phyloP scores from a whole-genome alignment of 2,888 invertebrate species.

The Ctenicera cuprea region DNA sequence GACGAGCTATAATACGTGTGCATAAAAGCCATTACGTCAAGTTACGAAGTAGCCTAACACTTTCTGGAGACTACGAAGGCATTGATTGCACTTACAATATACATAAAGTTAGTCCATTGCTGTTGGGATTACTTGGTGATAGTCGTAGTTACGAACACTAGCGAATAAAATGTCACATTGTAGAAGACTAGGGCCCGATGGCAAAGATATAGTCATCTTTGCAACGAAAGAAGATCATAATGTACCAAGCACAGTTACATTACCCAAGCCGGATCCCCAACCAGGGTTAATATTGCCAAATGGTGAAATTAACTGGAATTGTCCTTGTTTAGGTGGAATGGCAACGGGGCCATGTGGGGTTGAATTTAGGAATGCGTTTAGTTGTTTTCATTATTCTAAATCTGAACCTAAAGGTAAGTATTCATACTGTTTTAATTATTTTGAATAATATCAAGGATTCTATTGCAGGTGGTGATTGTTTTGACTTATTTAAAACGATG shows the following conservation, averaged over 20 bases:
- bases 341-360: constrained; percentile 96
- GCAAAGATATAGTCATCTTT: constrained; percentile 90
- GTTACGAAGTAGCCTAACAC: constrained; percentile 76
- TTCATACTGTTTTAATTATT: too few relatives aligned
- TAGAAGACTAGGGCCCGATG: constrained; percentile 73
- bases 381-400: constrained; percentile 94
- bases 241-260: constrained; percentile 80
- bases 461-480: constrained; percentile 84
- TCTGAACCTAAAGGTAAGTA: constrained; percentile 88
- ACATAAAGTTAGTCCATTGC: constrained; percentile 73
- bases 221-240: constrained; percentile 87
- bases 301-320: constrained; percentile 97
- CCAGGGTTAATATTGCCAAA: constrained; percentile 88
- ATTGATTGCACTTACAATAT: constrained; percentile 75
- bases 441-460: background rate
- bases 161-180: constrained; percentile 71
- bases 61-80: constrained; percentile 73
- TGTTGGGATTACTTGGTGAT: constrained; percentile 69
- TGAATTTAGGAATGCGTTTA: constrained; percentile 94
- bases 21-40: constrained; percentile 75
- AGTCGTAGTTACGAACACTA: constrained; percentile 68
- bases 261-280: constrained; percentile 84
- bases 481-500: constrained; percentile 92
- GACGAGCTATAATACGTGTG: constrained; percentile 76
- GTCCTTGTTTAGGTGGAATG: constrained; percentile 98